Conservation (phyloP, 2,888 invertebrate genomes). For the Caenorhabditis sp. region DNA sequence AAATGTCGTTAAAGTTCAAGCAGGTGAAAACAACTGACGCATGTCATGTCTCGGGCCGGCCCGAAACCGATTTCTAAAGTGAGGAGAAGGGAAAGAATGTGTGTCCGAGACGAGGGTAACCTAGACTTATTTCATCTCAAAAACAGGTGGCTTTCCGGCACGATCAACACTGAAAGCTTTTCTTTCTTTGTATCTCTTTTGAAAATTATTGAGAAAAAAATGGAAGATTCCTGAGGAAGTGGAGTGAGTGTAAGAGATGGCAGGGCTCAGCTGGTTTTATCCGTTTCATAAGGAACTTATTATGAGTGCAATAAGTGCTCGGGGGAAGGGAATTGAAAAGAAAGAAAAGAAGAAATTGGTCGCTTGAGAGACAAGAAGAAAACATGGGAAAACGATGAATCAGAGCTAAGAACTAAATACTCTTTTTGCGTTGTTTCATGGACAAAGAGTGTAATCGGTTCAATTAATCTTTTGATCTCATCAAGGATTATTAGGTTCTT, state of each 20-base stretch:
- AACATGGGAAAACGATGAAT: background rate
- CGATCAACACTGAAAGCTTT: constrained; percentile 25
- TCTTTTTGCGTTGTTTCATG: background rate
- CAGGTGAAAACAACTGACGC: constrained; percentile 51
- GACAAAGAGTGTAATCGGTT: background rate
- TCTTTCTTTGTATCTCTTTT: background rate
- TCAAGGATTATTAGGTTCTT: no score
- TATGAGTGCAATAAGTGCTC: constrained; percentile 14
- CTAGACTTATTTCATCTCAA: constrained; percentile 15
- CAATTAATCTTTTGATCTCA: background rate
- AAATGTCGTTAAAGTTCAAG: constrained; percentile 49
- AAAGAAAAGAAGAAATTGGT: background rate
- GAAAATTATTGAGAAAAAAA: constrained; percentile 28
- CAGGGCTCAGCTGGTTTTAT: constrained; percentile 44
- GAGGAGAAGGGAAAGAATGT: constrained; percentile 15
- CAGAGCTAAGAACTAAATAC: background rate
- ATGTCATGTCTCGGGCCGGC: constrained; percentile 5
- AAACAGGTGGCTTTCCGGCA: constrained; percentile 43
- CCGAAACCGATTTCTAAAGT: background rate
- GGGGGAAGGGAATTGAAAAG: background rate
- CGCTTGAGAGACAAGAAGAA: background rate
- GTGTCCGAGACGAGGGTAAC: constrained; percentile 26
- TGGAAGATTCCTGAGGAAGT: background rate
- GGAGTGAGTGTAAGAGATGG: background rate
- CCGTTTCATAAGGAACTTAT: constrained; percentile 13